Evolutionary conservation across 2,888 invertebrate genomes (phyloP).

Genomic region (Plusia festucae): DNA sequence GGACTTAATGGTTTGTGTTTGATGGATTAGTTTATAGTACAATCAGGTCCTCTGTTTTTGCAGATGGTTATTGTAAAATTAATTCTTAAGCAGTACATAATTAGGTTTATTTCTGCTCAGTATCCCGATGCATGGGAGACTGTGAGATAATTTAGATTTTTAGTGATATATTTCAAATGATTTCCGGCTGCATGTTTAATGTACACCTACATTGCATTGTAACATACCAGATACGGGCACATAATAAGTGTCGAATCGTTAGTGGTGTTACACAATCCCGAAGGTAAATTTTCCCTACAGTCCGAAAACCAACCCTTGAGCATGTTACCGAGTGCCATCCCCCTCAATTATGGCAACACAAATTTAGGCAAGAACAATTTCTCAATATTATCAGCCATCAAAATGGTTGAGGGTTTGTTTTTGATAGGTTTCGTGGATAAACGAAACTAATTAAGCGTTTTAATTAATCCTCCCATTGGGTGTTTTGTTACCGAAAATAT

Average conservation of each 20-base stretch:
- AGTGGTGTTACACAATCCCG: conserved; percentile 42
- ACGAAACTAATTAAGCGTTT: conserved; percentile 87
- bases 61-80: too few relatives aligned
- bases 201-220: too few relatives aligned
- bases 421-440: conserved; percentile 84
- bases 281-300: conserved; percentile 50
- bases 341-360: conserved; percentile 51
- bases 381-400: conserved; percentile 76
- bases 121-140: too few relatives aligned
- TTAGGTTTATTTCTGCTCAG: not conserved
- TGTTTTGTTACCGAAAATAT: conserved; percentile 84
- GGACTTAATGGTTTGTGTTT: conserved; percentile 15
- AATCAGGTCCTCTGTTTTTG: too few relatives aligned
- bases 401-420: conserved; percentile 77
- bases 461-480: conserved; percentile 85
- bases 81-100: too few relatives aligned
- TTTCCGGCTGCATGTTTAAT: too few relatives aligned
- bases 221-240: conserved; percentile 21
- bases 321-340: conserved; percentile 51
- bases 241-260: conserved; percentile 41
- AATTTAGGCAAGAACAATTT: conserved; percentile 64
- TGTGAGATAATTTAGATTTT: too few relatives aligned
- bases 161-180: too few relatives aligned
- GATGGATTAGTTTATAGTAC: conserved; percentile 6
- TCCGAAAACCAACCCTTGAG: conserved; percentile 42